Evolutionary conservation across 37 sponge, comb jelly and placozoan species (phyloP), one percentile per base, ranked within the genome.

Genomic region (Agelas oroides): DNA sequence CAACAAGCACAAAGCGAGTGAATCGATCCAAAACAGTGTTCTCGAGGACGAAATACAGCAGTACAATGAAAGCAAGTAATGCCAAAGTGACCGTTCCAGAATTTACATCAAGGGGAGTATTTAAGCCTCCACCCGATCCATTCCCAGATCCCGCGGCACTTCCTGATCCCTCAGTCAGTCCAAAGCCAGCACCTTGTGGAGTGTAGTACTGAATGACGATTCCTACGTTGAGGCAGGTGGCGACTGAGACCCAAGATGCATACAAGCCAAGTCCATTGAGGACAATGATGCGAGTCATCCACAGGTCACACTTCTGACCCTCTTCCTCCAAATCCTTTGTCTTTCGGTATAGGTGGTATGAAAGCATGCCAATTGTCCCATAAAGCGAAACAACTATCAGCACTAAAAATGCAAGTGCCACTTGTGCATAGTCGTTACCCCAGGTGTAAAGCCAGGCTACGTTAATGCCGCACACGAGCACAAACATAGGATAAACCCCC

Each of bases 401-500:
- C 31, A 79, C 52, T 24, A 84, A 64, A 21, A 90, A 61, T 18
- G 90, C 84, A 24, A 89, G 72, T 6, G 79, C 73, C 23, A 73
- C 59, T 36, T 78, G 75, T 0, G 59, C 33, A 31, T 55, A 28
- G 16, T 25, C 28, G 53, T 84, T 78, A 5, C 90, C 85, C 75
- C 79, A 79, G 16, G 79, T 18, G 55, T 64, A 75, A 27, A 85
- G 62, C 85, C 84, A 90, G 30, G 64, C 79, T 27, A 84, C 73
- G 60, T 84, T 84, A 23, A 63, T 27, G 0, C 56, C 5, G 52
- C 75, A 79, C 11, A 61, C 75, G 13, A 73, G 38, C 21, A 58
- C 28, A 41, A 66, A 84, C 37, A 73, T 15, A 58, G 53, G 35
- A 56, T 82, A 82, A 15, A 82, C 36, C 2, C 55, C 23, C 23